Conservation (phyloP, 2,888 invertebrate genomes). For the Rhagium mordax region DNA sequence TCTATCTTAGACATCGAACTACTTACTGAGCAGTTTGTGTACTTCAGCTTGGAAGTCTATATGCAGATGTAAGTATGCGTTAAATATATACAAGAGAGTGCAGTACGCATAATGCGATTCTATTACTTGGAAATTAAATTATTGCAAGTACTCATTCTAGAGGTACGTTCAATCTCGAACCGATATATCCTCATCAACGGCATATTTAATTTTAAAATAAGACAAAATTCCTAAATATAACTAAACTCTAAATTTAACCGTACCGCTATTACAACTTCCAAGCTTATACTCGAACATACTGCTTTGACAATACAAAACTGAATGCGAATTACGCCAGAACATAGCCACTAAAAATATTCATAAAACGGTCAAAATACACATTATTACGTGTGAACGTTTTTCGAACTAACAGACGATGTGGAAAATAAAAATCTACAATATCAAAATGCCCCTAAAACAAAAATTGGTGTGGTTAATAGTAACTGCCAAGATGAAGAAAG, state of each 20-base stretch:
- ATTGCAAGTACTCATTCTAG: not conserved
- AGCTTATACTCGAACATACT: conserved; percentile 17
- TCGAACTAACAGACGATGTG: conserved; percentile 15
- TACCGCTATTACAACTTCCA: conserved; percentile 14
- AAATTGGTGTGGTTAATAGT: conserved; percentile 40
- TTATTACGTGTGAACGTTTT: not conserved
- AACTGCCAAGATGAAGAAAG: conserved; percentile 25
- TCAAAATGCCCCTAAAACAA: conserved; percentile 43
- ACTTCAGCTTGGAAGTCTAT: not conserved
- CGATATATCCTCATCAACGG: not conserved
- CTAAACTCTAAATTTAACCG: conserved; percentile 27
- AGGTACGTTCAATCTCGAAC: not conserved
- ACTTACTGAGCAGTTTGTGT: conserved; percentile 6
- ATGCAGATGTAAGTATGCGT: not conserved
- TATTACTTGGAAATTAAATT: not conserved
- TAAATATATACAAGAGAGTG: conserved; percentile 5
- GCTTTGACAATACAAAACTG: conserved; percentile 9
- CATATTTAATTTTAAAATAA: conserved; percentile 23
- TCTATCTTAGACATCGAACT: not conserved
- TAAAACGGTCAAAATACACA: too few species aligned
- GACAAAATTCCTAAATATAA: conserved; percentile 36
- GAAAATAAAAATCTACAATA: conserved; percentile 36
- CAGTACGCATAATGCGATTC: not conserved
- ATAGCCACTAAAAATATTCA: not conserved
- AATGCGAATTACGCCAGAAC: not conserved